Evolutionary conservation across 2,888 invertebrate genomes (phyloP), one percentile per base, ranked within the genome.

Genomic region (Melanophora roralis): DNA sequence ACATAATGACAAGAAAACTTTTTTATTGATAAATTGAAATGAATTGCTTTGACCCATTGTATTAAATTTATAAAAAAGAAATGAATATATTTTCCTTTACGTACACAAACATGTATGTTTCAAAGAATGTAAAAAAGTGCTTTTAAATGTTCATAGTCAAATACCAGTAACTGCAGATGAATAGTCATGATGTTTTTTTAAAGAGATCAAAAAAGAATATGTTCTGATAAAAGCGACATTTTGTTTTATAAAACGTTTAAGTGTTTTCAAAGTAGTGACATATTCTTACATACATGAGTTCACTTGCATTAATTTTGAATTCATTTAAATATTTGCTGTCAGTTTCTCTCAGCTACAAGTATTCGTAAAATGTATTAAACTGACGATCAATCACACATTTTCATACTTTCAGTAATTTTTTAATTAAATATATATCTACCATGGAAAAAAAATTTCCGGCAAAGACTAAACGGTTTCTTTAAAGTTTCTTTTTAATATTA

Each of bases 1-100:
- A 80, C 72, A 75, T 67, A 67, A 75, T 68, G 72, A 47, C 72
- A 68, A 76, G 55, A 75, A 80, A 75, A 80, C 43, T 67, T 67
- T 80, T 76, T 76, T 80, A 80, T 76, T 76, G 80, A 76, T 80
- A 73, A 73, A 80, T 76, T 80, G 76, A 76, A 60, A 80, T 68
- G 71, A 72, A 80, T 76, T 80, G 72, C 72, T 76, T 57, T 76
- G 80, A 74, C 51, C 72, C 32, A n/a, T n/a, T 40, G 62, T 62
- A 53, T 40, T 36, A 34, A 45, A 43, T 57, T 49, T 55, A 55
- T 49, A 12, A 80, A 49, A 62, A 72, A 36, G 62, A 34, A 53
- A 23, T 23, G 49, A 34, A n/a, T 53, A 43, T 45, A 43, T 45
- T 23, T 27, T 27, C 6, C 6, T 27, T 27, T 5, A 23, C 2